Conservation (phyloP, 1,140 invertebrate species). For the Drosophila repleta region DNA sequence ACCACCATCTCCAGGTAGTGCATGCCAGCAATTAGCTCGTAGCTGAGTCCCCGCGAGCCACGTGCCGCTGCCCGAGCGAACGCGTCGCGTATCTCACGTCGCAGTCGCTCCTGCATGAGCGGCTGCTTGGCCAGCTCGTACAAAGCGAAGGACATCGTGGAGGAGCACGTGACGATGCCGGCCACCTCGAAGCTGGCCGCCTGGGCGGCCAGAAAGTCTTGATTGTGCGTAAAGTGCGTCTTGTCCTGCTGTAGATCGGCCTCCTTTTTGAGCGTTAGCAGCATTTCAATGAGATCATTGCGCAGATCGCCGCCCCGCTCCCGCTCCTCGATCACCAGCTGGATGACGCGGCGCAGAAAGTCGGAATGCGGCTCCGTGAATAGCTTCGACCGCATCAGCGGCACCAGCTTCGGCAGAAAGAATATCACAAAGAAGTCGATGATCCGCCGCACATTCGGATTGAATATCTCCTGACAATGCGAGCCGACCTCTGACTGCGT, state of each 20-base stretch:
- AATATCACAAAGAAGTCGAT: slow-evolving; percentile 85
- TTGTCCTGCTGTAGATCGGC: slow-evolving; percentile 76
- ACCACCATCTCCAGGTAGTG: slow-evolving; percentile 87
- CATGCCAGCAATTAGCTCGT: slow-evolving; percentile 85
- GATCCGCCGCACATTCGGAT: slow-evolving; percentile 85
- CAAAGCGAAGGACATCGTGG: slow-evolving; percentile 87
- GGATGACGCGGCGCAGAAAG: slow-evolving; percentile 81
- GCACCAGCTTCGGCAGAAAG: slow-evolving; percentile 82
- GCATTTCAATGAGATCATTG: slow-evolving; percentile 85
- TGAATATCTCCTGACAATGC: slow-evolving; percentile 85
- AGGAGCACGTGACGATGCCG: slow-evolving; percentile 91
- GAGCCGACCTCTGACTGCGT: slow-evolving; percentile 84
- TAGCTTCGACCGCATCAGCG: slow-evolving; percentile 59
- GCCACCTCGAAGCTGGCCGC: slow-evolving; percentile 89
- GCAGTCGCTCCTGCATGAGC: slow-evolving; percentile 88
- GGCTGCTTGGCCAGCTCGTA: slow-evolving; percentile 89
- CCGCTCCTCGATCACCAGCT: slow-evolving; percentile 82
- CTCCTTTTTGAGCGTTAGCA: slow-evolving; percentile 84
- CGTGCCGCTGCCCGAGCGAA: slow-evolving; percentile 71
- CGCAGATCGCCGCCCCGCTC: slow-evolving; percentile 71
- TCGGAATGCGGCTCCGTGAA: slow-evolving; percentile 61
- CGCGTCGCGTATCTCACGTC: slow-evolving; percentile 86
- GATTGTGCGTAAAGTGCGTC: slow-evolving; percentile 74
- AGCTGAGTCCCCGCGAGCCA: slow-evolving; percentile 85
- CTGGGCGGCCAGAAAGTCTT: slow-evolving; percentile 86